phyloP scores from a whole-genome alignment of 2,888 invertebrate species.

The Pachymerium ferrugineum region DNA sequence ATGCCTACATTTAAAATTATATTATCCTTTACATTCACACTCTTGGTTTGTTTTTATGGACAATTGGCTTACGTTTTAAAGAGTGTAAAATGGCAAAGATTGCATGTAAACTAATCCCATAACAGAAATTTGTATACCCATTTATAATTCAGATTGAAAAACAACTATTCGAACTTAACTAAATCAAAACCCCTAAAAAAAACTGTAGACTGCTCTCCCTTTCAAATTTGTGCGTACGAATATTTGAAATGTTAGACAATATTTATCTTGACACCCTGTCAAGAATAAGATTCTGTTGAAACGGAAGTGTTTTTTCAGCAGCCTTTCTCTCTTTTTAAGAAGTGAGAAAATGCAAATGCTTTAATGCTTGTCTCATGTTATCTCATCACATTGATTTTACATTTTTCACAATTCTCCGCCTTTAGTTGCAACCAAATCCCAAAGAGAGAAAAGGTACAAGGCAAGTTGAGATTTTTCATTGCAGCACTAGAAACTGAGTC shows the following conservation, averaged over 20 bases:
- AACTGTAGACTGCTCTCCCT: too few relatives aligned
- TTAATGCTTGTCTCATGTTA: conserved; percentile 20
- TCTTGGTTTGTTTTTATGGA: too few relatives aligned
- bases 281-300: not conserved
- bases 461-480: conserved; percentile 12
- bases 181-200: not conserved
- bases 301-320: too few relatives aligned
- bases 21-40: too few relatives aligned
- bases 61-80: too few relatives aligned
- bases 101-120: too few relatives aligned
- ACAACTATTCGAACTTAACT: not conserved
- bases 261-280: conserved; percentile 22
- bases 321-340: not conserved
- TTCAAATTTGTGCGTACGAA: not conserved
- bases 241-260: not conserved
- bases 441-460: not conserved
- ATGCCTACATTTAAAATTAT: too few relatives aligned
- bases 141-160: too few relatives aligned
- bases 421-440: conserved; percentile 1
- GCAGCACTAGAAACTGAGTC: not conserved
- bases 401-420: conserved; percentile 20
- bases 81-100: too few relatives aligned
- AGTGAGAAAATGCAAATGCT: not conserved
- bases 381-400: conserved; percentile 8
- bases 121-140: too few relatives aligned